Percentiles rank a stretch among this genome's conserved stretches.
phyloP scores from a whole-genome alignment of 2,113 vertebrate genomes.

The Bucco capensis region DNA sequence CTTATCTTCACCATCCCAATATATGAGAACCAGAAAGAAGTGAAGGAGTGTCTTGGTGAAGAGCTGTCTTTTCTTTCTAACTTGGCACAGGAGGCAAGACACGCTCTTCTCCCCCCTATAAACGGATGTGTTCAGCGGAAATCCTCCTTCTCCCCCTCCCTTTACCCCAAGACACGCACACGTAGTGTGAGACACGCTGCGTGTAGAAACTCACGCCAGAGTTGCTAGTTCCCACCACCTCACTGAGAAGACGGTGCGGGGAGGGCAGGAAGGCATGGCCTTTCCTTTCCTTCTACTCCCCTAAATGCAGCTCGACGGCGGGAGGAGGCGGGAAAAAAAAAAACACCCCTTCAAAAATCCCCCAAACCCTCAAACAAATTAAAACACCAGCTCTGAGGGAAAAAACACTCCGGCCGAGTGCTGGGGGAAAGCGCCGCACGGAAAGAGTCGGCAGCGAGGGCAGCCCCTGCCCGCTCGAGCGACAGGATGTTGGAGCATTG shows the following conservation, averaged over 20 bases:
- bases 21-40: not conserved
- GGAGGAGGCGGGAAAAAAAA: not conserved
- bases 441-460: not conserved
- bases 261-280: rapidly evolving
- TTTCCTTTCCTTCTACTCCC: not conserved
- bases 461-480: not conserved
- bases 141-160: not conserved
- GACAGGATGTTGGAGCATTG: rapidly evolving
- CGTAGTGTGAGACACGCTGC: rapidly evolving
- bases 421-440: not conserved
- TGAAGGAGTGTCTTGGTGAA: rapidly evolving
- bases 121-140: rapidly evolving
- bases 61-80: not conserved
- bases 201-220: rapidly evolving
- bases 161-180: rapidly evolving
- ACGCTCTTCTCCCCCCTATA: rapidly evolving
- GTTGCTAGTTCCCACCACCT: rapidly evolving
- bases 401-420: not conserved
- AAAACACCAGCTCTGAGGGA: rapidly evolving
- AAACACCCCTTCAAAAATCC: not conserved
- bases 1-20: not conserved
- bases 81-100: not conserved
- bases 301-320: rapidly evolving
- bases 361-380: not conserved
- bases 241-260: rapidly evolving